phyloP scores from a whole-genome alignment of 1,140 invertebrate genomes.

The Dendrolimus punctatus region DNA sequence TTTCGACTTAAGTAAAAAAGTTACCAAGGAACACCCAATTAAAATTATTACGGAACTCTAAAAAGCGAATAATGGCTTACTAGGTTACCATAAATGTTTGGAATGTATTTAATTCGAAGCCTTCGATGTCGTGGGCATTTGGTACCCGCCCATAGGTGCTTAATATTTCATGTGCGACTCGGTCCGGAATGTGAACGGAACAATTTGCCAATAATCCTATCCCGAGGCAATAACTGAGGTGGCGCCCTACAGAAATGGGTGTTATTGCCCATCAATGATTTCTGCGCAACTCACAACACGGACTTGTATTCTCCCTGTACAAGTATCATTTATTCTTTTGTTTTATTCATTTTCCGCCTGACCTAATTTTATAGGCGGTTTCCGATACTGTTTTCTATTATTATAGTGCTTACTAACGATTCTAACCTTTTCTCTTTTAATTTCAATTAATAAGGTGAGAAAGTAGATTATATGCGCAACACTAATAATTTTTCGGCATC shows the following conservation, averaged over 20 bases:
- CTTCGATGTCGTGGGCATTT: conserved; percentile 16
- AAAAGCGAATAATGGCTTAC: too few species aligned
- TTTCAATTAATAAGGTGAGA: too few species aligned
- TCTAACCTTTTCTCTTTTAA: too few species aligned
- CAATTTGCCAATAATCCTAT: conserved; percentile 56
- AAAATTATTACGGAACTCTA: too few species aligned
- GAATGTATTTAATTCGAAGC: conserved; percentile 11
- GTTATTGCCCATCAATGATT: conserved; percentile 47
- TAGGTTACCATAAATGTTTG: conserved; percentile 3
- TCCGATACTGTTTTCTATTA: too few species aligned
- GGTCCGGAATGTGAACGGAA: conserved; percentile 40
- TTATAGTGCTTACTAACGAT: too few species aligned
- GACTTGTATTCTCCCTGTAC: conserved; percentile 26
- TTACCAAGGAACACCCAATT: too few species aligned
- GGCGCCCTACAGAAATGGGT: conserved; percentile 39
- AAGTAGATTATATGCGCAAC: too few species aligned
- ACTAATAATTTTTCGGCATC: too few species aligned
- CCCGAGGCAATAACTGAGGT: conserved; percentile 44
- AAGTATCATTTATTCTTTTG: background rate
- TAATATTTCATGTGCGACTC: conserved; percentile 44
- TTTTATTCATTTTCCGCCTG: too few species aligned
- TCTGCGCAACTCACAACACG: conserved; percentile 26
- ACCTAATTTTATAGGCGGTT: too few species aligned
- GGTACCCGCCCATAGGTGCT: conserved; percentile 26
- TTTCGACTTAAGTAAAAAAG: too few species aligned